These are phyloP conservation scores for Lycaon pictus DNA, from an alignment of 2,113 vertebrate genomes.

Conservation along the genomic window DNA sequence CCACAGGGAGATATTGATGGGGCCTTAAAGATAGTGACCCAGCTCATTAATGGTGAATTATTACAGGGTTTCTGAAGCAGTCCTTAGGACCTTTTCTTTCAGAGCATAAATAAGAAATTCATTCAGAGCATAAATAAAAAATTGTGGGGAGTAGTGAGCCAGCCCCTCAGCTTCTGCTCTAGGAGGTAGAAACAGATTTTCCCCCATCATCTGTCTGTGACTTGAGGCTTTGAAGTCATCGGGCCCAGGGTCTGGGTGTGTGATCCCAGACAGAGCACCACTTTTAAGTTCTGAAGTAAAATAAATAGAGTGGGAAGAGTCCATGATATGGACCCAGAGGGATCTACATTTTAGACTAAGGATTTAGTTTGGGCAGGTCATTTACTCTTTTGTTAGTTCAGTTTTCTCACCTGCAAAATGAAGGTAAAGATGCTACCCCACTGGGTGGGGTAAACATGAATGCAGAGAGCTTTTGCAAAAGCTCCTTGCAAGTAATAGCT, in stretches of 20 bases:
- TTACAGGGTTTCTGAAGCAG: constrained; percentile 17
- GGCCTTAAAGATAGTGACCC: constrained; percentile 64
- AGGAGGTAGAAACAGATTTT: not conserved
- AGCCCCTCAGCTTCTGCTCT: not conserved
- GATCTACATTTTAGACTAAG: not conserved
- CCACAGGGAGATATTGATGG: constrained; percentile 49
- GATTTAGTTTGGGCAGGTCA: not conserved
- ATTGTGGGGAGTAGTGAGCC: not conserved
- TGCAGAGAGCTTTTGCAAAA: not conserved
- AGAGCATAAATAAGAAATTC: constrained; percentile 46
- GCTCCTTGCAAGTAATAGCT: not conserved
- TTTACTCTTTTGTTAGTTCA: not conserved
- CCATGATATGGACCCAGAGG: not conserved
- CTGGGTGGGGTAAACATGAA: not conserved
- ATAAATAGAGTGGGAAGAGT: not conserved
- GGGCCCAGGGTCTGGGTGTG: not conserved
- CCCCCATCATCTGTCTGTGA: not conserved
- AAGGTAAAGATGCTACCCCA: not conserved
- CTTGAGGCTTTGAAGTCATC: not conserved
- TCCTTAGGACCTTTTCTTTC: not conserved
- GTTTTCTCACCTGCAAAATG: not conserved
- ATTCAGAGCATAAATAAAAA: constrained; percentile 45
- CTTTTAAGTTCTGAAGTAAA: not conserved
- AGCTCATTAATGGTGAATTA: constrained; percentile 72
- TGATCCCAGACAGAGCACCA: not conserved